phyloP scores from a whole-genome alignment of 2,888 invertebrate species.

The Hypomecis punctinalis region DNA sequence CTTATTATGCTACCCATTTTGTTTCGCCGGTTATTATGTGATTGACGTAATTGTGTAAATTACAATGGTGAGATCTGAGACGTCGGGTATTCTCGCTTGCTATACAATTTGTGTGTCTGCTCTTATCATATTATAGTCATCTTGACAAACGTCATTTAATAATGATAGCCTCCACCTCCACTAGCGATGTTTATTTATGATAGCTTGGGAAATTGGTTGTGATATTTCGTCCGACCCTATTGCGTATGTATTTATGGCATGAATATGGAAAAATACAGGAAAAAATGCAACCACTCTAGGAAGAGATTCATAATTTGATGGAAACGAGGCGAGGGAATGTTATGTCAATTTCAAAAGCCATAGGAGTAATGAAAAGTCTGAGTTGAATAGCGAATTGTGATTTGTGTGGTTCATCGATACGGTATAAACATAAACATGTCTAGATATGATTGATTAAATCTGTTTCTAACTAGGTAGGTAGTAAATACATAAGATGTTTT shows the following conservation, averaged over 20 bases:
- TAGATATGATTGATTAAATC: too few species aligned
- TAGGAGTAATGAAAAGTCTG: background rate
- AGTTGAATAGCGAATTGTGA: background rate
- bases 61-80: conserved; percentile 36
- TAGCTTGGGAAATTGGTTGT: background rate
- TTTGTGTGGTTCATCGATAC: too few species aligned
- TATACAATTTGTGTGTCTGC: background rate
- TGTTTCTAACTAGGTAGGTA: too few species aligned
- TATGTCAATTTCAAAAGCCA: conserved; percentile 4
- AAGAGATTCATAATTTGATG: conserved; percentile 1
- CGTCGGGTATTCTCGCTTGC: conserved; percentile 18
- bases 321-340: conserved; percentile 3
- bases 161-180: background rate
- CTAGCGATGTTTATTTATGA: background rate
- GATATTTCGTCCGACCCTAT: too few species aligned
- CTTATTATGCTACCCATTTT: conserved; percentile 35
- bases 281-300: background rate
- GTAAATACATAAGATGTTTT: too few species aligned
- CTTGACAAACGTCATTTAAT: conserved; percentile 2
- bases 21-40: conserved; percentile 31
- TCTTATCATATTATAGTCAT: conserved; percentile 9
- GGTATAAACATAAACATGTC: too few species aligned
- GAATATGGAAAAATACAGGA: background rate
- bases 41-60: conserved; percentile 41
- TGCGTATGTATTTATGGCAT: background rate